Evolutionary conservation across 2,888 invertebrate species (phyloP), one percentile per base, ranked within the genome.

Genomic region (Boloria euphrosyne): DNA sequence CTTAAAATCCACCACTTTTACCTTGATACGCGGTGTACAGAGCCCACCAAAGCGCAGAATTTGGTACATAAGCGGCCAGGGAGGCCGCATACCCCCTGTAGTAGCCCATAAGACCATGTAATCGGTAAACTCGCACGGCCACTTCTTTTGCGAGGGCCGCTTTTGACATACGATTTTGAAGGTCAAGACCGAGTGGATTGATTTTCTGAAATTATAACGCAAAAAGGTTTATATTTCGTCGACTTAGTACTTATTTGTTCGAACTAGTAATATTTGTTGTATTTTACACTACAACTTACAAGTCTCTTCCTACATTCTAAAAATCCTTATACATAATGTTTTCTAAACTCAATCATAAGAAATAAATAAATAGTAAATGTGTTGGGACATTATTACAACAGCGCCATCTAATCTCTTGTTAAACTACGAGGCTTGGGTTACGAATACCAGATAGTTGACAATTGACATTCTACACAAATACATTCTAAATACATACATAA

Each of bases 1-100:
- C 2, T 4, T 13, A 2, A 4, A 27, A 4, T 31, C 5, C 1
- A 13, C 7, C 43, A 10, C 6, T 38, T 10, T 73, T 85, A 98
- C 98, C 97, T 95, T 98, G 97, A 86, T 98, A 98, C 52, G 96
- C 93, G 73, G 98, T 97, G 85, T 99, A 99, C 77, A 98, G 95
- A 18, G 95, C 96, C 99, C 99, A 99, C 98, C 99, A 99, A 54
- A 98, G 93, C n/a, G 98, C 98, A 17, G 98, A 98, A 86, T 98
- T 98, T 14, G 99, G 98, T 54, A 98, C 98, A 84, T 98, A 99
- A 0, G 98, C 96, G 74, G 96, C 96, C 13, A 99, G 89, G 38
- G 98, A 98, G 0, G 98, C 98, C 31, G 96, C 93, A 82, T 98
- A 99, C 0, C 99, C 99, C 67, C 98, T 93, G 86, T 99, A 99